A percentile compares a stretch with the other conserved stretches of the same genome.
These are phyloP conservation scores for Arrhopalites spinosus DNA, from an alignment of 2,888 invertebrate genomes.

Conservation along the genomic window DNA sequence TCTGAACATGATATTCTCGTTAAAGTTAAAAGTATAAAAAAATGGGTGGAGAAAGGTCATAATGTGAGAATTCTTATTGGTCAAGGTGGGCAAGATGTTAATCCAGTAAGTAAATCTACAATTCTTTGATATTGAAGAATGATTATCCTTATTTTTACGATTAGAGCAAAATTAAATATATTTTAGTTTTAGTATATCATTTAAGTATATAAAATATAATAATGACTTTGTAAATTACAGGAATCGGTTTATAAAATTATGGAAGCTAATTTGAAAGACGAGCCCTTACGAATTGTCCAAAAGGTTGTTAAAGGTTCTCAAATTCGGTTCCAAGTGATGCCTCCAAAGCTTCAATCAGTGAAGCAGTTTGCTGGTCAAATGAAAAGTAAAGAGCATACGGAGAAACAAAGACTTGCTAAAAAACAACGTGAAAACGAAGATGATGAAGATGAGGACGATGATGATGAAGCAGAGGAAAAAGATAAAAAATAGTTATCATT, in stretches of 20 bases:
- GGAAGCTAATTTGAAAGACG: conserved; percentile 40
- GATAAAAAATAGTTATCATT: background rate
- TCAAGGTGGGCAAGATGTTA: conserved; percentile 40
- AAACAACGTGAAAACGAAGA: conserved; percentile 3
- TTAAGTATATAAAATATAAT: background rate
- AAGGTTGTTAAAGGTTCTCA: conserved; percentile 48
- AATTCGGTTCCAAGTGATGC: conserved; percentile 46
- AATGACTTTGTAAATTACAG: conserved; percentile 26
- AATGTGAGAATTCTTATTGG: conserved; percentile 44
- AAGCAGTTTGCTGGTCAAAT: background rate
- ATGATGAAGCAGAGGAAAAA: background rate
- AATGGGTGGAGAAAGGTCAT: conserved; percentile 49
- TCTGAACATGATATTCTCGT: conserved; percentile 45
- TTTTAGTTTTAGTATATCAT: background rate
- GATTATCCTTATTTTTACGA: too few relatives aligned
- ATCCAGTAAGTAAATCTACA: conserved; percentile 43
- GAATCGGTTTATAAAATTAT: conserved; percentile 48
- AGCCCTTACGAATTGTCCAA: conserved; percentile 44
- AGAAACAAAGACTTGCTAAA: background rate
- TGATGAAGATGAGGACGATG: conserved; percentile 18
- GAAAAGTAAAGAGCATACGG: background rate
- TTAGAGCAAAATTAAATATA: too few relatives aligned
- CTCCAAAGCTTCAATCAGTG: conserved; percentile 39
- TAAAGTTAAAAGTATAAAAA: conserved; percentile 44
- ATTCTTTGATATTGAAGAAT: too few relatives aligned